Conservation (phyloP, 1,140 invertebrate species). For the Psix sp. region DNA sequence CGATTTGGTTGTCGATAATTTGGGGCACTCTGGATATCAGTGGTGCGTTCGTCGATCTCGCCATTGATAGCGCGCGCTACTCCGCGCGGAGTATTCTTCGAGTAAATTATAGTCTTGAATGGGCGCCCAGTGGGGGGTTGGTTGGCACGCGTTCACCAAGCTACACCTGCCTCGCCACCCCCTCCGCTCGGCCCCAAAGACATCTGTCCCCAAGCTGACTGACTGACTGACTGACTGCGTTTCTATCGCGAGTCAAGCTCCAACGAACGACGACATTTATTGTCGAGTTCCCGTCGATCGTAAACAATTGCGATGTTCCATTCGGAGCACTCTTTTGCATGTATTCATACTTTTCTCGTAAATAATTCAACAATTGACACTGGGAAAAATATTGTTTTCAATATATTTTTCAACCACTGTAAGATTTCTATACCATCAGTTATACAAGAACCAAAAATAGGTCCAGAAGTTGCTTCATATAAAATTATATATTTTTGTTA, state of each 20-base stretch:
- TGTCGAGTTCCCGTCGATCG: slow-evolving; percentile 52
- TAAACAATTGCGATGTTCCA: slow-evolving; percentile 49
- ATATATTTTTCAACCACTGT: no score
- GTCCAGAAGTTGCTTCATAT: no score
- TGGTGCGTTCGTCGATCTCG: slow-evolving; percentile 35
- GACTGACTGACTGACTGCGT: slow-evolving; percentile 57
- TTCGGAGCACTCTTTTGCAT: slow-evolving; percentile 14
- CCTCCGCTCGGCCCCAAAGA: slow-evolving; percentile 60
- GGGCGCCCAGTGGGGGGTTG: slow-evolving; percentile 74
- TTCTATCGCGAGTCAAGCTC: slow-evolving; percentile 69
- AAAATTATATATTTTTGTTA: no score
- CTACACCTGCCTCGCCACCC: slow-evolving; percentile 75
- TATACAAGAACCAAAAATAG: no score
- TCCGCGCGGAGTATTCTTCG: slow-evolving; percentile 72
- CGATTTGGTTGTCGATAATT: slow-evolving; percentile 24
- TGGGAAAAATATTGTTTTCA: no score
- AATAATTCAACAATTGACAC: neutral
- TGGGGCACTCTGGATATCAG: slow-evolving; percentile 29
- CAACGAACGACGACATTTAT: slow-evolving; percentile 52
- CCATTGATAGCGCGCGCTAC: slow-evolving; percentile 48
- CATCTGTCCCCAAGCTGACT: slow-evolving; percentile 72
- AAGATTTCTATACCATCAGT: no score
- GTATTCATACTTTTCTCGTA: neutral
- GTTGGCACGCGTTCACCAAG: slow-evolving; percentile 74
- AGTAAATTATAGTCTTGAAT: slow-evolving; percentile 79